phyloP scores from a whole-genome alignment of 2,113 vertebrate species.

The Talpa occidentalis region DNA sequence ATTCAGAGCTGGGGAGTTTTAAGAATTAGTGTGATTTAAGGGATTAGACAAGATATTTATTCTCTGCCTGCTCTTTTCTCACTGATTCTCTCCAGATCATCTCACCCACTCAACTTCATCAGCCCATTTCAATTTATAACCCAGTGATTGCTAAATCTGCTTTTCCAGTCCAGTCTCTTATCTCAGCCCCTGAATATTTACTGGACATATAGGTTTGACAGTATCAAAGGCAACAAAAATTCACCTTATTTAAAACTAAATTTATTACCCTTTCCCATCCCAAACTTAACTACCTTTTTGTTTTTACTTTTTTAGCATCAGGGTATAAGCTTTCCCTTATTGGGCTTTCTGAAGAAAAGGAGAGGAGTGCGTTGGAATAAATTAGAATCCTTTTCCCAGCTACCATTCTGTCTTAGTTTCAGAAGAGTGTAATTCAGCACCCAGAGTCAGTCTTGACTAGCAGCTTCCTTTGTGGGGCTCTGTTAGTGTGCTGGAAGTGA shows the following conservation, averaged over 20 bases:
- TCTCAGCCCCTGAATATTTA: neutral
- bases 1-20: neutral
- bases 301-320: slow-evolving; percentile 16
- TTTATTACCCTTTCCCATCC: neutral
- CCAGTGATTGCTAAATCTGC: neutral
- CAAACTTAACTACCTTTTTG: neutral
- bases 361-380: neutral
- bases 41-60: neutral
- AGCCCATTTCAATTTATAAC: neutral
- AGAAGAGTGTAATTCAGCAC: neutral
- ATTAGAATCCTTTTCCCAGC: neutral
- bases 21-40: neutral
- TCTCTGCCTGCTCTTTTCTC: neutral
- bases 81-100: neutral
- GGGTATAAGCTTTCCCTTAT: neutral
- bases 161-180: neutral
- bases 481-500: neutral
- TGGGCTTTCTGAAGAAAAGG: neutral
- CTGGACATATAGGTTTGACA: neutral
- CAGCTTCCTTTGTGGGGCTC: neutral
- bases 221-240: neutral
- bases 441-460: neutral
- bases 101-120: neutral
- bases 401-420: neutral
- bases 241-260: slow-evolving; percentile 14